Conservation (phyloP, 2,888 invertebrate genomes). For the Sminthurinus aureus region DNA sequence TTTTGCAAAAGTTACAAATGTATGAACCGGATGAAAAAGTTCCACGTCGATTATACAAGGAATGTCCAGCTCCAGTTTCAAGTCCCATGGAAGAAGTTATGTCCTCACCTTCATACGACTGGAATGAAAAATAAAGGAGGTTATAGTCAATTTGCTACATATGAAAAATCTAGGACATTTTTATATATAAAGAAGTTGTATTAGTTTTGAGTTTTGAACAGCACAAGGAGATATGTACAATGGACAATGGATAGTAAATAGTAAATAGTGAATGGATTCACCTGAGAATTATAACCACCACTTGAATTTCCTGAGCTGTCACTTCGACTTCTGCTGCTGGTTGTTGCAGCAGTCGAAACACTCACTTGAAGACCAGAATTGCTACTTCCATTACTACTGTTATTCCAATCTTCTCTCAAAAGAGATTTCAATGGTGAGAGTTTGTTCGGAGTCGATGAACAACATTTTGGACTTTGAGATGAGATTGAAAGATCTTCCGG, state of each 20-base stretch:
- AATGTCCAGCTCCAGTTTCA: slow-evolving; percentile 49
- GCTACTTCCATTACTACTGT: slow-evolving; percentile 63
- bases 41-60: slow-evolving; percentile 55
- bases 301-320: slow-evolving; percentile 33
- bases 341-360: slow-evolving; percentile 38
- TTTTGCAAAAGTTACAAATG: slow-evolving; percentile 90
- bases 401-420: slow-evolving; percentile 83
- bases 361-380: neutral
- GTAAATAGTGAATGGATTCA: too few species aligned
- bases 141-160: neutral
- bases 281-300: slow-evolving; percentile 31
- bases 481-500: slow-evolving; percentile 58
- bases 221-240: too few species aligned
- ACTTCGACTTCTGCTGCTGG: slow-evolving; percentile 35
- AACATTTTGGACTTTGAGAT: slow-evolving; percentile 54
- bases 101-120: slow-evolving; percentile 63
- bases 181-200: neutral
- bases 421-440: slow-evolving; percentile 85
- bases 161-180: neutral
- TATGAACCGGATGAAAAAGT: slow-evolving; percentile 47
- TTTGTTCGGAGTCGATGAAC: slow-evolving; percentile 61
- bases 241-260: too few species aligned
- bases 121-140: slow-evolving; percentile 40
- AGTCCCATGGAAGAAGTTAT: slow-evolving; percentile 58
- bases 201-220: neutral